A percentile compares a stretch with the other conserved stretches of the same genome.
These are phyloP conservation scores for Microctonus brassicae DNA, from an alignment of 2,888 invertebrate species.

Conservation along the genomic window DNA sequence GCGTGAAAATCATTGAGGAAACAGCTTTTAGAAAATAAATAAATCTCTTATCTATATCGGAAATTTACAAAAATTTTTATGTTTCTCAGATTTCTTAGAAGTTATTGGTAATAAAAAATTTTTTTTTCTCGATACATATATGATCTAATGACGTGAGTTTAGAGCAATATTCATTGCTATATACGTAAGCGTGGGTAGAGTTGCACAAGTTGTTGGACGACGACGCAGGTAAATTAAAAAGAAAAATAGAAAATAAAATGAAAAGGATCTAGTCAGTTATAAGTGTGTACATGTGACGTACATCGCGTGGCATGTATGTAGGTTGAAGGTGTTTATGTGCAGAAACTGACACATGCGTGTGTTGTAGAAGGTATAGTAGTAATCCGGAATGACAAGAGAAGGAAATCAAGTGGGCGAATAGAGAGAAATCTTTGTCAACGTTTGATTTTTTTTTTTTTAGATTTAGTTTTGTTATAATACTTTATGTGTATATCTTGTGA, in stretches of 20 bases:
- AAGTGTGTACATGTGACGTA: conserved; percentile 43
- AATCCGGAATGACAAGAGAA: conserved; percentile 43
- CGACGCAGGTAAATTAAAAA: conserved; percentile 3
- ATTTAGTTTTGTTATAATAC: neutral
- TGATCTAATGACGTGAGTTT: neutral
- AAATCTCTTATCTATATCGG: neutral
- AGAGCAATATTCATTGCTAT: neutral
- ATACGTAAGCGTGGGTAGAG: conserved; percentile 10
- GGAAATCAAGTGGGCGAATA: conserved; percentile 54
- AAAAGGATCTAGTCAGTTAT: conserved; percentile 38
- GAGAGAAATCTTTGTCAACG: conserved; percentile 28
- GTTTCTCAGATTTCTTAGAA: neutral
- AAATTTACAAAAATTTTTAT: neutral
- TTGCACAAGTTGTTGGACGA: conserved; percentile 21
- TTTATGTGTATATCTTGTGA: neutral
- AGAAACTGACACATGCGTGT: conserved; percentile 27
- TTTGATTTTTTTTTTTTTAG: conserved; percentile 5
- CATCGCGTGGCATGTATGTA: conserved; percentile 59
- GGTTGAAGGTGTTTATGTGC: conserved; percentile 48
- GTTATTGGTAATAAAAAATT: neutral
- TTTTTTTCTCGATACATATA: neutral
- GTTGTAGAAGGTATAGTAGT: conserved; percentile 62
- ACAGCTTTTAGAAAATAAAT: neutral
- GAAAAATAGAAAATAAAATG: conserved; percentile 4
- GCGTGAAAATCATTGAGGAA: neutral